Evolutionary conservation across 1,140 invertebrate species (phyloP).

Genomic region (Lerema accius): DNA sequence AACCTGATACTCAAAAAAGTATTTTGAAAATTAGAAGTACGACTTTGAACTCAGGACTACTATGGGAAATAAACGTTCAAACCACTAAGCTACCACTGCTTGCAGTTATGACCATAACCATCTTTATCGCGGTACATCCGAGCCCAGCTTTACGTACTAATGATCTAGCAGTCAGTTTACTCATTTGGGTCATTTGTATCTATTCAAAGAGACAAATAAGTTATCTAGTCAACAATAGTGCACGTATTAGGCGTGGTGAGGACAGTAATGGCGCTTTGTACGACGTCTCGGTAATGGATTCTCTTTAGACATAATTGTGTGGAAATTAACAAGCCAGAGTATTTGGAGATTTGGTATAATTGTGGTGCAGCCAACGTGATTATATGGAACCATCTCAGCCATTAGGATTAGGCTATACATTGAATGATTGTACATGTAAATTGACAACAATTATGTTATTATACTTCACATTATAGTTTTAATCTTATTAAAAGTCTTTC

Average conservation of each 20-base stretch:
- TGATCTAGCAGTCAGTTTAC: too few species aligned
- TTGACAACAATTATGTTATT: too few species aligned
- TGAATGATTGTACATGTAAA: not conserved
- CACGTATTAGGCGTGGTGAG: conserved; percentile 3
- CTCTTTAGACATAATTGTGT: conserved; percentile 19
- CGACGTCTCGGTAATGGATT: conserved; percentile 17
- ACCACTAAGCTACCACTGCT: too few species aligned
- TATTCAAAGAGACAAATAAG: not conserved
- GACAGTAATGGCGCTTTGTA: conserved; percentile 18
- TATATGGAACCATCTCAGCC: not conserved
- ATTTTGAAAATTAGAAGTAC: too few species aligned
- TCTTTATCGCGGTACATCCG: too few species aligned
- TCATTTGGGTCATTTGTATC: not conserved
- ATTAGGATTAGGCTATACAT: not conserved
- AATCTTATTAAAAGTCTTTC: too few species aligned
- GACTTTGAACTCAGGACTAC: too few species aligned
- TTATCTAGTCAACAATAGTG: not conserved
- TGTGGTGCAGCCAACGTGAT: not conserved
- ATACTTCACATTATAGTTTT: too few species aligned
- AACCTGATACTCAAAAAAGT: too few species aligned
- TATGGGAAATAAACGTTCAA: too few species aligned
- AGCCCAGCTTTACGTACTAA: too few species aligned
- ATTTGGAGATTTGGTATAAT: conserved; percentile 17
- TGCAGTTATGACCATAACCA: too few species aligned
- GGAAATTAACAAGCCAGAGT: conserved; percentile 20